phyloP scores from a whole-genome alignment of 1,140 invertebrate genomes.

The Campoletis sonorensis region DNA sequence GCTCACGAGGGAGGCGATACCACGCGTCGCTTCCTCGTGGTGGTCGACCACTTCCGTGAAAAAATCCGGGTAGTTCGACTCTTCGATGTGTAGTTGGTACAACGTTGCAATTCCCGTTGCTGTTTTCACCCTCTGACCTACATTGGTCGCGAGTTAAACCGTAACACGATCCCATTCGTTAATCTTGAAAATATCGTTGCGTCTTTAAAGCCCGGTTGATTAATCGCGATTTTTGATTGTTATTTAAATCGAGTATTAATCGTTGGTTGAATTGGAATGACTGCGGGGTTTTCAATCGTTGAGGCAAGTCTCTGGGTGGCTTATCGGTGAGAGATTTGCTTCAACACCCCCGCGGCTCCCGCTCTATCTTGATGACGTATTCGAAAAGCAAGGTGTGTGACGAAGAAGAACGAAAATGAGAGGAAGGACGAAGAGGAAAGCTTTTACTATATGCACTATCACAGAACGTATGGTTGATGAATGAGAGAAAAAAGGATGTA shows the following conservation, averaged over 20 bases:
- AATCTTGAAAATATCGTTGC: neutral
- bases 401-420: slow-evolving; percentile 15
- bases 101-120: neutral
- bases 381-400: neutral
- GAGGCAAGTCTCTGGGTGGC: too few relatives aligned
- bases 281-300: too few relatives aligned
- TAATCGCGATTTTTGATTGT: too few relatives aligned
- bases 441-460: neutral
- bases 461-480: slow-evolving; percentile 1
- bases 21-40: slow-evolving; percentile 46
- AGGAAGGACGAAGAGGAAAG: neutral
- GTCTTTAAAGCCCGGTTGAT: neutral
- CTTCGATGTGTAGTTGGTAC: slow-evolving; percentile 11
- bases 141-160: slow-evolving; percentile 28
- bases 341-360: neutral
- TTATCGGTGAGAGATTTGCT: too few relatives aligned
- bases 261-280: too few relatives aligned
- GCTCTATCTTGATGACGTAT: neutral
- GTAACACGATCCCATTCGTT: slow-evolving; percentile 43
- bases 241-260: too few relatives aligned
- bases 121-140: slow-evolving; percentile 36
- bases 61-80: slow-evolving; percentile 36
- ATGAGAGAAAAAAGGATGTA: neutral
- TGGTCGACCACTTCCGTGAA: slow-evolving; percentile 41
- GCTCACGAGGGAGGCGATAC: slow-evolving; percentile 32